These are phyloP conservation scores for Campoletis sonorensis DNA, from an alignment of 1,140 invertebrate species.

Conservation along the genomic window DNA sequence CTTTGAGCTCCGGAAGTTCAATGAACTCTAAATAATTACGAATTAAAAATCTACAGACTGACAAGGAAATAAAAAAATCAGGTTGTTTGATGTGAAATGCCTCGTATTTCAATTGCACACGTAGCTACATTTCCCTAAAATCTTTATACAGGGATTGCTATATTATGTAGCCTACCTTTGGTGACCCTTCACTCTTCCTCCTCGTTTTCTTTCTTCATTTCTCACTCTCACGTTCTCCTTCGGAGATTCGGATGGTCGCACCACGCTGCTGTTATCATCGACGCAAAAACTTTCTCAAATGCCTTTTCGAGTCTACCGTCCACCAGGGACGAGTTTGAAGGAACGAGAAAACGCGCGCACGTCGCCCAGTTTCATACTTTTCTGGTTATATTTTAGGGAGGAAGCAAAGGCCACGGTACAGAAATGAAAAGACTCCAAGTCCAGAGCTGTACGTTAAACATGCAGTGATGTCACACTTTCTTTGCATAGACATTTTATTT, in stretches of 20 bases:
- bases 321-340: constrained; percentile 41
- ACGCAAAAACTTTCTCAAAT: constrained; percentile 36
- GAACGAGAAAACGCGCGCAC: constrained; percentile 23
- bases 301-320: constrained; percentile 29
- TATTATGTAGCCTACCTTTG: constrained; percentile 35
- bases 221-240: constrained; percentile 25
- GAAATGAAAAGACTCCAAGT: constrained; percentile 26
- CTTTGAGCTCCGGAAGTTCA: no score
- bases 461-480: no score
- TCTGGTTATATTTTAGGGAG: constrained; percentile 34
- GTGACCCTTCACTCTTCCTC: constrained; percentile 29
- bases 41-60: no score
- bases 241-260: constrained; percentile 31
- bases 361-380: constrained; percentile 30
- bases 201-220: constrained; percentile 12
- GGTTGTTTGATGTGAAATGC: neutral
- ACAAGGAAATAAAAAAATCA: no score
- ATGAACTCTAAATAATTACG: no score
- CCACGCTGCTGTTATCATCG: constrained; percentile 33
- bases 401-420: constrained; percentile 22
- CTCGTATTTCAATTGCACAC: constrained; percentile 23
- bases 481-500: no score
- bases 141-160: constrained; percentile 4
- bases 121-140: constrained; percentile 11
- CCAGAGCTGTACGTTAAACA: no score